Percentiles rank a stretch among this genome's conserved stretches.
phyloP scores from a whole-genome alignment of 2,888 invertebrate genomes.

The Aphodius sticticus region DNA sequence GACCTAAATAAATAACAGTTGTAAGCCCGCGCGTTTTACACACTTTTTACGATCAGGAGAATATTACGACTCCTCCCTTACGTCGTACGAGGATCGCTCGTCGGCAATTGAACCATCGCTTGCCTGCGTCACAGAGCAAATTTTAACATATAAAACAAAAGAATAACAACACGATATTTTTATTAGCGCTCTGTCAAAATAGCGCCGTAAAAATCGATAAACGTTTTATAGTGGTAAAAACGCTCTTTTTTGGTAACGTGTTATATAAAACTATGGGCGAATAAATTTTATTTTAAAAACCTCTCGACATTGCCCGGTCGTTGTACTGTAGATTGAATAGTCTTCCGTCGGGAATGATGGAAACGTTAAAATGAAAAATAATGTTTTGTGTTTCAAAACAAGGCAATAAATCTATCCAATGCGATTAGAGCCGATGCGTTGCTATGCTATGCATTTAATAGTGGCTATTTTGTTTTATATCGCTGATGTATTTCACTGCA shows the following conservation, averaged over 20 bases:
- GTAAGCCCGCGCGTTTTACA: not conserved
- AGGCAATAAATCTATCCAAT: not conserved
- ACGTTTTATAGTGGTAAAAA: not conserved
- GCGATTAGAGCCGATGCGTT: not conserved
- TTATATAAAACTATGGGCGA: not conserved
- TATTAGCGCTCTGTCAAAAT: not conserved
- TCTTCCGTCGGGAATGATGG: not conserved
- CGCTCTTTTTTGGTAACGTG: not conserved
- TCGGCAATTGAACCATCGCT: not conserved
- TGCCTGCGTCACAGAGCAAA: not conserved
- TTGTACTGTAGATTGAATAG: not conserved
- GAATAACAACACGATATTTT: constrained; percentile 4
- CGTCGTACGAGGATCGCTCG: not conserved
- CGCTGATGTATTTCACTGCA: not conserved
- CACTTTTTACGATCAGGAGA: not conserved
- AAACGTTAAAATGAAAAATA: not conserved
- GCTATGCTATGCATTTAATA: not conserved
- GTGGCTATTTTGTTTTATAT: not conserved
- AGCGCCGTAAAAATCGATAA: not conserved
- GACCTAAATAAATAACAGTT: constrained; percentile 4
- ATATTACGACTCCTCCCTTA: not conserved
- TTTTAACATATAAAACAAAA: not conserved
- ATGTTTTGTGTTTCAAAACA: not conserved
- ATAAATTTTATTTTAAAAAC: not conserved
- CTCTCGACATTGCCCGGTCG: not conserved